phyloP scores from a whole-genome alignment of 1,140 invertebrate genomes.

The Magallana angulata region DNA sequence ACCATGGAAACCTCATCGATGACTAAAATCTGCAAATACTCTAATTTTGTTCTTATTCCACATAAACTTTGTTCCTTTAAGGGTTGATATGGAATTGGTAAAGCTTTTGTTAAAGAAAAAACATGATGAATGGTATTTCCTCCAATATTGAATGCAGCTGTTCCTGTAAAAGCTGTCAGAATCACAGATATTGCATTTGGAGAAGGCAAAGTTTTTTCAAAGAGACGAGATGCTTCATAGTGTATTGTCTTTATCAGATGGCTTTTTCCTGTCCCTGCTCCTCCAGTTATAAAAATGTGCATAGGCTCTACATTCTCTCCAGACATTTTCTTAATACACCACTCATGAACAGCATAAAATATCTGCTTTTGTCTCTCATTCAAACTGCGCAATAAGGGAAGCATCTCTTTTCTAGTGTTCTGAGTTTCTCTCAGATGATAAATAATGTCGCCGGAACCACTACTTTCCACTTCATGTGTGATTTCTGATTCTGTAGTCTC shows the following conservation, averaged over 20 bases:
- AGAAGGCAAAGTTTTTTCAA: no score
- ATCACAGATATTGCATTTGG: no score
- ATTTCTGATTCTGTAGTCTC: background rate
- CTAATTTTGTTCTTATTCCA: no score
- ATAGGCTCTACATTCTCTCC: conserved; percentile 40
- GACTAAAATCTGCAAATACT: no score
- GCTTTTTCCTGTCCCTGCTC: conserved; percentile 56
- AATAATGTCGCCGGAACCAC: background rate
- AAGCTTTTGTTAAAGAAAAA: no score
- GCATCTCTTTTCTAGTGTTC: background rate
- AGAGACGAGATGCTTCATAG: conserved; percentile 36
- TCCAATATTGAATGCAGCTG: no score
- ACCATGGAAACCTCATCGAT: no score
- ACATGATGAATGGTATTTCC: no score
- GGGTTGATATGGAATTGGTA: no score
- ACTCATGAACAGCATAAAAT: conserved; percentile 46
- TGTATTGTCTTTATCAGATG: conserved; percentile 54
- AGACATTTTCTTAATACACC: conserved; percentile 46
- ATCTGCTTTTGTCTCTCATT: background rate
- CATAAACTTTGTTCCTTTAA: no score
- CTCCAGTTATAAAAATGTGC: conserved; percentile 50
- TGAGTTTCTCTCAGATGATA: background rate
- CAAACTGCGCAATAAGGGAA: no score
- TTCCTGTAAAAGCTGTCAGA: no score
- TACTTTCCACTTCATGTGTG: background rate